Base-by-base conservation (phyloP, 2,888 invertebrate species). In the Griposia aprilina region DNA sequence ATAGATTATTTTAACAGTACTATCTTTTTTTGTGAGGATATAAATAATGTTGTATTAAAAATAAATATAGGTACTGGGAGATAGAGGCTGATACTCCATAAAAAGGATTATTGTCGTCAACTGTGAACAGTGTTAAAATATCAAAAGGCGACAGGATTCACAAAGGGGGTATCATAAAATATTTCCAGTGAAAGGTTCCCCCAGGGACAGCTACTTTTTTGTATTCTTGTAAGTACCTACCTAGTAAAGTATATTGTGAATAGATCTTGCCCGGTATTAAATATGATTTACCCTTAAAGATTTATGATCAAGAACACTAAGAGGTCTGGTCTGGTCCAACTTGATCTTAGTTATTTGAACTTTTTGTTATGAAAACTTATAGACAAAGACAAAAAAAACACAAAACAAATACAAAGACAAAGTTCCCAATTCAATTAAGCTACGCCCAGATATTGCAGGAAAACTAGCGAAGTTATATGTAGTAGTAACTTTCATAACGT, bases 31-130 rank as follows among this genome's bases (percentile, higher is more conserved):
- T 72, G 30, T 50, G 48, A 59, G n/a, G 36, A 66, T 68, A 23
- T 30, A 67, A 74, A 36, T 36, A 36, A 36, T 60, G 60, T 76
- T 45, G 63, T 57, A 55, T 57, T 30, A 30, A 48, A 68, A 72
- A 65, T 50, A 75, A 66, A 66, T 57, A 55, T 65, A 65, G 26
- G 17, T 23, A 48, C 36, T 26, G 26, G 11, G 26, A 59, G 41
- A 71, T 41, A 63, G 66, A 73, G 79, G 52, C 65, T 70, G 76
- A 82, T 73, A 77, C 63, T 77, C 55, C n/a, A 79, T 30, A 70
- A 48, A 70, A 66, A 70, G 48, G 57, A 57, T 76, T 72, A 60
- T 60, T 71, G 78, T 71, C 36, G 48, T 48, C 52, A 59, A 70
- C 60, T 52, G 55, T 68, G 70, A 79, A 73, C 13, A 50, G 63